These are phyloP conservation scores for Chrysaora quinquecirrha DNA, from an alignment of 30 jellyfish, hydroid and myxozoan species.

Conservation along the genomic window DNA sequence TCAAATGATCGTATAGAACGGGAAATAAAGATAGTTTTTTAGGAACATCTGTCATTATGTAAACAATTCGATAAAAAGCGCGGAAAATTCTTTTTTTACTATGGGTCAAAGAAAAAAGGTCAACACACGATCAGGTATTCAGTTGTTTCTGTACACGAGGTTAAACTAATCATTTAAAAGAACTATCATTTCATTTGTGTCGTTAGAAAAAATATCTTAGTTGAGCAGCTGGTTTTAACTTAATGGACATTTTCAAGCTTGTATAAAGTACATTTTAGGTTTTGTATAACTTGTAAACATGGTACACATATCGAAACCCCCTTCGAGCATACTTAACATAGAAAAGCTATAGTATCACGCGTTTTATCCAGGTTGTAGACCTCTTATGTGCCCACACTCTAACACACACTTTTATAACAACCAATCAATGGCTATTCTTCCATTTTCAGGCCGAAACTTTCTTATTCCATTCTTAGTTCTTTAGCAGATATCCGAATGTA, in stretches of 20 bases:
- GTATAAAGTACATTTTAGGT: neutral
- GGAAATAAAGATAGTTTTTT: neutral
- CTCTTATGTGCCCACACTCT: too few species aligned
- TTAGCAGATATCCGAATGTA: too few species aligned
- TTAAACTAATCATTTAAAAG: neutral
- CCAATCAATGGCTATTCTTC: too few species aligned
- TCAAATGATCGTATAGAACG: neutral
- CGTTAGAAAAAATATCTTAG: neutral
- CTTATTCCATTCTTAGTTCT: too few species aligned
- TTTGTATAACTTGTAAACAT: too few species aligned
- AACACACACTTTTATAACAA: too few species aligned
- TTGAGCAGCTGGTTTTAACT: conserved; percentile 1
- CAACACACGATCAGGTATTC: neutral
- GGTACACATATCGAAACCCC: too few species aligned
- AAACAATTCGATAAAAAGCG: neutral
- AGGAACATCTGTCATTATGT: neutral
- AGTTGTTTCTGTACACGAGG: conserved; percentile 4
- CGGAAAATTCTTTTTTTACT: neutral
- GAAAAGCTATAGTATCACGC: too few species aligned
- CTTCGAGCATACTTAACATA: too few species aligned
- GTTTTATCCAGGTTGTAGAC: too few species aligned
- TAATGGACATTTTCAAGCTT: neutral
- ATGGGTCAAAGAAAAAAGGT: conserved; percentile 10
- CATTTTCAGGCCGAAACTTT: too few species aligned
- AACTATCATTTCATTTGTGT: neutral